Percentiles rank a stretch among this genome's conserved stretches.
Conservation (phyloP, 2,797 vertebrate species). For the Tenualosa ilisha region DNA sequence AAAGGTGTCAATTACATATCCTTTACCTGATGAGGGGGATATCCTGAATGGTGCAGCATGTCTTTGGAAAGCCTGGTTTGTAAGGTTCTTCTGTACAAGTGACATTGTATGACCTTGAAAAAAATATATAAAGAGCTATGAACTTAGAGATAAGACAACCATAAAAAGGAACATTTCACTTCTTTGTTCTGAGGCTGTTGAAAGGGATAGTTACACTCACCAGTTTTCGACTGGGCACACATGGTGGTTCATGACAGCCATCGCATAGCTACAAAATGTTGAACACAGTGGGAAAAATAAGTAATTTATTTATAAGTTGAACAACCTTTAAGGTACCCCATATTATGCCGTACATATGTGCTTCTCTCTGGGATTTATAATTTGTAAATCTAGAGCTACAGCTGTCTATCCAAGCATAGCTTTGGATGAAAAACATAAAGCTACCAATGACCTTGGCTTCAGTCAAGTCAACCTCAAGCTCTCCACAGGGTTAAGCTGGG, state of each 20-base stretch:
- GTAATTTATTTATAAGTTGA: background rate
- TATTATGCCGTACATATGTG: no score
- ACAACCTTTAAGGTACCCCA: background rate
- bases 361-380: no score
- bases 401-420: background rate
- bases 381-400: no score
- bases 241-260: slow-evolving; percentile 95
- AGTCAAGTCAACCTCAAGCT: background rate
- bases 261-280: slow-evolving; percentile 85
- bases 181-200: background rate
- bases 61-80: slow-evolving; percentile 86
- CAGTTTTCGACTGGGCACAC: slow-evolving; percentile 95
- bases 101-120: slow-evolving; percentile 85
- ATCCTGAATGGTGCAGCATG: slow-evolving; percentile 89
- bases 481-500: background rate
- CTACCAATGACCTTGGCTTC: background rate
- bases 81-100: slow-evolving; percentile 84
- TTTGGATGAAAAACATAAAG: background rate
- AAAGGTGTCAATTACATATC: background rate
- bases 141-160: background rate
- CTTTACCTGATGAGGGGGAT: slow-evolving; percentile 89
- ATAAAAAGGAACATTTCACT: slow-evolving; percentile 30
- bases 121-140: slow-evolving; percentile 9
- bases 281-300: slow-evolving; percentile 34
- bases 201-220: slow-evolving; percentile 62